These are phyloP conservation scores for Halcyon malimbica DNA, from an alignment of 2,113 vertebrate genomes.

Conservation along the genomic window DNA sequence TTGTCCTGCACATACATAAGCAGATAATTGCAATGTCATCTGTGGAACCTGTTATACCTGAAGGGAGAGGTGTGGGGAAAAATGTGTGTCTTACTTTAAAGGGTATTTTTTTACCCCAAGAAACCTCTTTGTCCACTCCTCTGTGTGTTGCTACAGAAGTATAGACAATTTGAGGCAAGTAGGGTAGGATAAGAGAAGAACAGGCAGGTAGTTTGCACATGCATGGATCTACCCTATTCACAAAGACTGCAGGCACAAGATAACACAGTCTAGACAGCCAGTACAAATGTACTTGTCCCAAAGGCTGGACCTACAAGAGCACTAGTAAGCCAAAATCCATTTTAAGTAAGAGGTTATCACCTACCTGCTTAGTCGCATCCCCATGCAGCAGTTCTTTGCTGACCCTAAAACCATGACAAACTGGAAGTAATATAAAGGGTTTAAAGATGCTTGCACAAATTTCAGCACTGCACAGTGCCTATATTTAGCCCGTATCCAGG, in stretches of 20 bases:
- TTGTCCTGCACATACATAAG: neutral
- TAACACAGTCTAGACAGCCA: neutral
- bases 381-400: neutral
- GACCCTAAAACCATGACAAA: neutral
- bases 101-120: neutral
- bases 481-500: neutral
- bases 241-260: neutral
- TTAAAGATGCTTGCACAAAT: neutral
- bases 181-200: neutral
- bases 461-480: neutral
- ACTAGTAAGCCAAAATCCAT: neutral
- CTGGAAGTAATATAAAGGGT: neutral
- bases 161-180: neutral
- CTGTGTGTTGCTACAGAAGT: neutral
- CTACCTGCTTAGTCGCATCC: neutral
- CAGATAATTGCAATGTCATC: neutral
- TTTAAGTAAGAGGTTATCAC: neutral
- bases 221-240: neutral
- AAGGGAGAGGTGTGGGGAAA: accelerated
- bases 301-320: neutral
- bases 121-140: neutral
- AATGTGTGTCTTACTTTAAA: neutral
- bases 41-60: neutral
- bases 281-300: neutral
- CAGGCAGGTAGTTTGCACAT: neutral